Conservation (phyloP, 1,140 invertebrate species). For the Polypedilum pembai region DNA sequence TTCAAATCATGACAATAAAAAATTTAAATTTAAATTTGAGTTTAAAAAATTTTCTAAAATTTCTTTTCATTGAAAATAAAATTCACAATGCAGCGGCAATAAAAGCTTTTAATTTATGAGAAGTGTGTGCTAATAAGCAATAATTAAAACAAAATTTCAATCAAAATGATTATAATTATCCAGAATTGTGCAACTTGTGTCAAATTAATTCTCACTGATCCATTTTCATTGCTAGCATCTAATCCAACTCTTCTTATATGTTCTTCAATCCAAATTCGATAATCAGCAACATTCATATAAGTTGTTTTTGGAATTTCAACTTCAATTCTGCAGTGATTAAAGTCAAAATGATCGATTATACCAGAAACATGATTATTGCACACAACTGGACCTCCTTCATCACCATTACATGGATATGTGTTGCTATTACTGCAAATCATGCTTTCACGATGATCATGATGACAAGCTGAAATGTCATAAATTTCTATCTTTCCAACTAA, state of each 20-base stretch:
- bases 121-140: too few relatives aligned
- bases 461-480: background rate
- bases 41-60: too few relatives aligned
- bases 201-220: too few relatives aligned
- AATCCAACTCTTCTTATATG: background rate
- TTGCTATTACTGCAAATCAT: background rate
- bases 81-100: too few relatives aligned
- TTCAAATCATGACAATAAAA: too few relatives aligned
- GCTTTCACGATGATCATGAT: background rate
- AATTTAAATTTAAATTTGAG: too few relatives aligned
- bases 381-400: background rate
- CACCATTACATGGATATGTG: background rate
- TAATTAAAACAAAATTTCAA: too few relatives aligned
- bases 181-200: too few relatives aligned
- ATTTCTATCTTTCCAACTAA: background rate
- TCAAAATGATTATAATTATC: too few relatives aligned
- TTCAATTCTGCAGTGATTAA: background rate
- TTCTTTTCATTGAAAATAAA: too few relatives aligned
- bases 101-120: too few relatives aligned
- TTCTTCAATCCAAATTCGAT: background rate
- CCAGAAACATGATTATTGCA: background rate
- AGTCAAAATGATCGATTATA: background rate
- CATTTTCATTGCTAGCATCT: background rate
- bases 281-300: background rate
- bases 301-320: background rate